These are phyloP conservation scores for Drosophila recens DNA, from an alignment of 2,888 invertebrate genomes.

Conservation along the genomic window DNA sequence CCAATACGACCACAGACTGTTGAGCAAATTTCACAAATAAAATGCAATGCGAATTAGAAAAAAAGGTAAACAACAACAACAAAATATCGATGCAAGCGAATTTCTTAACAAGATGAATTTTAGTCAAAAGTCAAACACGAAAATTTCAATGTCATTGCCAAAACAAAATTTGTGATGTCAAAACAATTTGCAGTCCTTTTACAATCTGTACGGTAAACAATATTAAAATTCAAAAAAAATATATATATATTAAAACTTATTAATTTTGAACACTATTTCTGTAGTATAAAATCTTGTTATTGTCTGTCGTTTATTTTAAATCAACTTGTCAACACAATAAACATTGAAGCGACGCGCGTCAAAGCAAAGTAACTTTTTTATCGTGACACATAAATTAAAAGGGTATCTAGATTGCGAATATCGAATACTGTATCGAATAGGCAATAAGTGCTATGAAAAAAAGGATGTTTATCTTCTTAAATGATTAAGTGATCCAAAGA, in stretches of 20 bases:
- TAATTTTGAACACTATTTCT: constrained; percentile 18
- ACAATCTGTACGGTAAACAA: constrained; percentile 13
- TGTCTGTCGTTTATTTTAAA: constrained; percentile 8
- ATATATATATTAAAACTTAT: background rate
- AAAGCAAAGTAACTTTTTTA: constrained; percentile 5
- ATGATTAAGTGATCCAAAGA: no score
- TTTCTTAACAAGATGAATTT: constrained; percentile 24
- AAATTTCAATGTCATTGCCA: constrained; percentile 45
- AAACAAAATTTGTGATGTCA: constrained; percentile 36
- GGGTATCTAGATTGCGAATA: constrained; percentile 10
- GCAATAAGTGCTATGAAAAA: background rate
- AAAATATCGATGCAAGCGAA: constrained; percentile 16
- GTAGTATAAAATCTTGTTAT: constrained; percentile 11
- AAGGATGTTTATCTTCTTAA: background rate
- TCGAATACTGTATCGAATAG: background rate
- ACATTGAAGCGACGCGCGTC: constrained; percentile 6
- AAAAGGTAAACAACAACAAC: constrained; percentile 7
- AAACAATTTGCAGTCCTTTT: constrained; percentile 22
- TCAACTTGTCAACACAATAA: constrained; percentile 1
- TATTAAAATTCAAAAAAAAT: constrained; percentile 17
- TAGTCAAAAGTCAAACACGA: constrained; percentile 38
- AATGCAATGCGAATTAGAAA: constrained; percentile 14
- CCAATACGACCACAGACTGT: constrained; percentile 40
- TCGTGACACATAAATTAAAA: constrained; percentile 1
- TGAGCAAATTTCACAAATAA: constrained; percentile 26